phyloP scores from a whole-genome alignment of 30 jellyfish, hydroid and myxozoan genomes.

The Pelagia noctiluca region DNA sequence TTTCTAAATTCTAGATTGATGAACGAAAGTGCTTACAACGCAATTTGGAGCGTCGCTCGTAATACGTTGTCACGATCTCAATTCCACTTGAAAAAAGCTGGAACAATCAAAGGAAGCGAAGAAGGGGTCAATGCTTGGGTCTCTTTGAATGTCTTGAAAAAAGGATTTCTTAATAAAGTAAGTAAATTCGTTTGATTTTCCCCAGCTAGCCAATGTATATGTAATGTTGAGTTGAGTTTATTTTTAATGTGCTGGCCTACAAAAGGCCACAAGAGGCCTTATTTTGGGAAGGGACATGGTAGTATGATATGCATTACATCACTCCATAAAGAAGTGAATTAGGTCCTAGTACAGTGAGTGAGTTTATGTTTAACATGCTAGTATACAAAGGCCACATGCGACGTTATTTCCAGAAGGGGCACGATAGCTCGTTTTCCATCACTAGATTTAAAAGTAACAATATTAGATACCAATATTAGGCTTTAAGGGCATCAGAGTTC shows the following conservation, averaged over 20 bases:
- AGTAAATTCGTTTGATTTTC: not conserved
- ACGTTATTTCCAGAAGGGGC: too few species aligned
- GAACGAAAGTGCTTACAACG: slow-evolving; percentile 29
- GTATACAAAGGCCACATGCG: too few species aligned
- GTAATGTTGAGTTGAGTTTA: not conserved
- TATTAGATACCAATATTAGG: too few species aligned
- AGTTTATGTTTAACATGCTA: not conserved
- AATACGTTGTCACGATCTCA: slow-evolving; percentile 13
- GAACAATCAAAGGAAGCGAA: slow-evolving; percentile 36
- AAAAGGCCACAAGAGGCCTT: not conserved
- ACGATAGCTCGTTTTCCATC: too few species aligned
- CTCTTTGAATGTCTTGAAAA: slow-evolving; percentile 38
- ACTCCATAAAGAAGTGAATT: not conserved
- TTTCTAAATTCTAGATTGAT: slow-evolving; percentile 35
- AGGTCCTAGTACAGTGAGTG: not conserved
- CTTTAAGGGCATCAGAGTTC: too few species aligned
- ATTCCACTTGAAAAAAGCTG: slow-evolving; percentile 22
- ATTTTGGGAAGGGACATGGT: not conserved
- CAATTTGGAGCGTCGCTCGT: slow-evolving; percentile 22
- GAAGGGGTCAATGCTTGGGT: slow-evolving; percentile 62
- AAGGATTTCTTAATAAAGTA: slow-evolving; percentile 10
- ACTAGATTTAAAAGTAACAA: too few species aligned
- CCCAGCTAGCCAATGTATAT: not conserved
- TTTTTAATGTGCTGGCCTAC: not conserved
- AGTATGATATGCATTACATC: not conserved